Percentiles rank a stretch among this genome's conserved stretches.
These are phyloP conservation scores for Drosophila monieri DNA, from an alignment of 2,888 invertebrate genomes.

Conservation along the genomic window DNA sequence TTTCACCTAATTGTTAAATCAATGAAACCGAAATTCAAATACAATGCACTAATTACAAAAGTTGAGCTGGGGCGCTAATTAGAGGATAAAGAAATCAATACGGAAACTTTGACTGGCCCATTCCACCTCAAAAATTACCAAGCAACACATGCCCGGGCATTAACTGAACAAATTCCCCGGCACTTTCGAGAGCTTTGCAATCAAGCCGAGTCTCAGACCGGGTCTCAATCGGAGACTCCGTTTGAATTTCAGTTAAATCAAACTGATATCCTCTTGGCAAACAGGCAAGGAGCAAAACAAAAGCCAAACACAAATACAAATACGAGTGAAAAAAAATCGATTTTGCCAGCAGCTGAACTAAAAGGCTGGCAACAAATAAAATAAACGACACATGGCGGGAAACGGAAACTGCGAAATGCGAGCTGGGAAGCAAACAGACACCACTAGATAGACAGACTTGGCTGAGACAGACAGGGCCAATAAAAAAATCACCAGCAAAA, in stretches of 20 bases:
- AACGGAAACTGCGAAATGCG: slow-evolving; percentile 33
- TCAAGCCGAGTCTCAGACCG: slow-evolving; percentile 34
- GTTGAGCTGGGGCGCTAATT: slow-evolving; percentile 53
- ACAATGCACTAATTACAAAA: slow-evolving; percentile 61
- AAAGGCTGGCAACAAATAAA: slow-evolving; percentile 61
- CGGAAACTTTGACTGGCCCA: slow-evolving; percentile 1
- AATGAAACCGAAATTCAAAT: slow-evolving; percentile 63
- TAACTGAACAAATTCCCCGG: slow-evolving; percentile 33
- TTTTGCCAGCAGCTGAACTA: slow-evolving; percentile 39
- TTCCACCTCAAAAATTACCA: slow-evolving; percentile 2
- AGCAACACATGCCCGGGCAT: slow-evolving; percentile 19
- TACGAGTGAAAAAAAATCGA: slow-evolving; percentile 38
- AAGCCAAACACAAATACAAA: slow-evolving; percentile 34
- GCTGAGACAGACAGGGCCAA: slow-evolving; percentile 66
- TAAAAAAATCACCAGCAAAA: slow-evolving; percentile 49
- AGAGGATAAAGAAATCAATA: slow-evolving; percentile 37
- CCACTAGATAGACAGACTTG: slow-evolving; percentile 46
- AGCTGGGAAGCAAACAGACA: slow-evolving; percentile 41
- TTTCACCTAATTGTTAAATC: slow-evolving; percentile 71
- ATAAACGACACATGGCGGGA: slow-evolving; percentile 53
- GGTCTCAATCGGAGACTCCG: slow-evolving; percentile 16
- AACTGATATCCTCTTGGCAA: slow-evolving; percentile 31
- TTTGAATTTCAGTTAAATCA: slow-evolving; percentile 33
- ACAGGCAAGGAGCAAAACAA: slow-evolving; percentile 19
- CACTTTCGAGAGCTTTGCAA: slow-evolving; percentile 41